Evolutionary conservation across 2,888 invertebrate genomes (phyloP).

Genomic region (Crocallis elinguaria): DNA sequence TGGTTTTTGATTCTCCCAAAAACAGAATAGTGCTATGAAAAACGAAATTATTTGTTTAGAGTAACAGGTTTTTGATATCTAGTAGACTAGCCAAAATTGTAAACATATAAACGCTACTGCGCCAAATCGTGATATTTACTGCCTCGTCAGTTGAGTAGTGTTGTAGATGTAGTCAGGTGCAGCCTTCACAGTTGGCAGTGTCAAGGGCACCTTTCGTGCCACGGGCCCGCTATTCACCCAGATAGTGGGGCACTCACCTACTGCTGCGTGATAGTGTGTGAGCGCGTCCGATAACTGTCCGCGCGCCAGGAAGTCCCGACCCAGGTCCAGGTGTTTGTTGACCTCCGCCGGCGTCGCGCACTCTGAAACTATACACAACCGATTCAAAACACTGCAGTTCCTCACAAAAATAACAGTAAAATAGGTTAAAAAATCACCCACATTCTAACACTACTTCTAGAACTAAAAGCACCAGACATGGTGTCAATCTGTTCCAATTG

Average conservation of each 20-base stretch:
- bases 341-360: slow-evolving; percentile 91
- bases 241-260: slow-evolving; percentile 87
- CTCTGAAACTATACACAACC: slow-evolving; percentile 86
- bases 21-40: too few species aligned
- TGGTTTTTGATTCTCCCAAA: too few species aligned
- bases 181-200: slow-evolving; percentile 29
- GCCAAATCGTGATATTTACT: background rate
- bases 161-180: slow-evolving; percentile 3
- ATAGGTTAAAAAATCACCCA: slow-evolving; percentile 61
- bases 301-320: slow-evolving; percentile 94
- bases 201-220: slow-evolving; percentile 22
- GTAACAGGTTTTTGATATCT: too few species aligned
- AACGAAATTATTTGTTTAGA: too few species aligned
- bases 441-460: slow-evolving; percentile 89
- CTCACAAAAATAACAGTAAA: slow-evolving; percentile 44
- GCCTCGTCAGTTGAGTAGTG: background rate
- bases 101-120: background rate
- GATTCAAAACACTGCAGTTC: slow-evolving; percentile 47
- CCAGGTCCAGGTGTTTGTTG: slow-evolving; percentile 96
- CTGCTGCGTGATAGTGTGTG: slow-evolving; percentile 98
- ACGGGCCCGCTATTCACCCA: background rate
- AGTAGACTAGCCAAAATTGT: too few species aligned
- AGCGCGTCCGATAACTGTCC: slow-evolving; percentile 98
- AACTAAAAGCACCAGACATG: slow-evolving; percentile 87
- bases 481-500: slow-evolving; percentile 86